Percentiles rank a stretch among this genome's conserved stretches.
These are phyloP conservation scores for Blastomussa wellsi DNA, from an alignment of 92 coral and sea anemone genomes.

Conservation along the genomic window DNA sequence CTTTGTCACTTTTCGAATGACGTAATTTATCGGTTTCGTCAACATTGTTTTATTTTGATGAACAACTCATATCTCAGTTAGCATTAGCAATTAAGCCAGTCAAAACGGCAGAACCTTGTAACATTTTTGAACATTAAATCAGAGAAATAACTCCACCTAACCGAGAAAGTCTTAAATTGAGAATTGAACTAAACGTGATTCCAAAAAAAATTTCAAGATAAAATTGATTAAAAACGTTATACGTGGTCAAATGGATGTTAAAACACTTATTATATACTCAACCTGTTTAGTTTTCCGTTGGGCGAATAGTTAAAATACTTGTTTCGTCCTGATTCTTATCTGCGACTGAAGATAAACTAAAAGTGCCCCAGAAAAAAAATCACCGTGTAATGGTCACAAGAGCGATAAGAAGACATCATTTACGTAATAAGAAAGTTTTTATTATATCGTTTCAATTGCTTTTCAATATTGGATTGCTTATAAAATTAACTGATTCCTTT, in stretches of 20 bases:
- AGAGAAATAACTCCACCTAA: too few relatives aligned
- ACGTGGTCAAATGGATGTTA: background rate
- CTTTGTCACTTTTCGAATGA: background rate
- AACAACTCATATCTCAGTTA: too few relatives aligned
- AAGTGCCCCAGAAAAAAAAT: background rate
- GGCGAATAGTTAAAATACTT: background rate
- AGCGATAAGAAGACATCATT: background rate
- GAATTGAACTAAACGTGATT: background rate
- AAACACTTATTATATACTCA: background rate
- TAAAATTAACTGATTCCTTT: background rate
- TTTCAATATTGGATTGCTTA: background rate
- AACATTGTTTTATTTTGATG: too few relatives aligned
- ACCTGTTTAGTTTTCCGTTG: background rate
- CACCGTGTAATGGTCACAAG: background rate
- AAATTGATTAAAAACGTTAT: background rate
- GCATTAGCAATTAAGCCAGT: too few relatives aligned
- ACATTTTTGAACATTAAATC: too few relatives aligned
- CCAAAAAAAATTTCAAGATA: background rate
- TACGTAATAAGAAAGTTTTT: background rate
- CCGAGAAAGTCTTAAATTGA: background rate
- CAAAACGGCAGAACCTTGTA: too few relatives aligned
- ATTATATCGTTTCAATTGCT: conserved; percentile 1
- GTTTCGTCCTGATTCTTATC: background rate
- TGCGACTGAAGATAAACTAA: background rate
- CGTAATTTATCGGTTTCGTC: background rate